Conservation (phyloP, 2,888 invertebrate genomes). For the Steromphala cineraria region DNA sequence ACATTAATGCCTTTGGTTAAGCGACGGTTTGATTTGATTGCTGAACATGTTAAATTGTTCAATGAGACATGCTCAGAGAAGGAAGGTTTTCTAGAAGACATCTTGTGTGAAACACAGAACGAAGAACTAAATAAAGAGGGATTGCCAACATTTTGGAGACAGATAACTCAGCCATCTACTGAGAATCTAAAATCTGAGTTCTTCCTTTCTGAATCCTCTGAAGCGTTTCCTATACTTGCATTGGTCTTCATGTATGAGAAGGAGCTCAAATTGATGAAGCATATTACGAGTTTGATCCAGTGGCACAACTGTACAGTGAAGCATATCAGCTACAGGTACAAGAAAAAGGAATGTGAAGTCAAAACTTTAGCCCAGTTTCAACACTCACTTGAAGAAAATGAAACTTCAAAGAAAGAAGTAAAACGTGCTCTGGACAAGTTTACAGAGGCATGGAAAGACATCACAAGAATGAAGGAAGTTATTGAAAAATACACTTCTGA, state of each 20-base stretch:
- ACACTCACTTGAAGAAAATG: not conserved
- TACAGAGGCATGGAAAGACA: not conserved
- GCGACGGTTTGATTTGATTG: not conserved
- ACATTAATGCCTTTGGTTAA: not conserved
- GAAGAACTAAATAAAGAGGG: not conserved
- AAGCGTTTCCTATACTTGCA: not conserved
- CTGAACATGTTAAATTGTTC: not conserved
- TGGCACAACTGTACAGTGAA: not conserved
- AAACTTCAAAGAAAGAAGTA: not conserved
- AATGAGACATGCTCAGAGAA: not conserved
- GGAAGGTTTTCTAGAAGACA: not conserved
- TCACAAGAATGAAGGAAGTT: not conserved
- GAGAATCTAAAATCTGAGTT: not conserved
- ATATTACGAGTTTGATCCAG: not conserved
- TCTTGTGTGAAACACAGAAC: not conserved
- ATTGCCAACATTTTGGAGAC: not conserved
- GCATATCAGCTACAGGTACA: not conserved
- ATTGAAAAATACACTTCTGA: not conserved
- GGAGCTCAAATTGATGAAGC: not conserved
- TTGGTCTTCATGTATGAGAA: not conserved
- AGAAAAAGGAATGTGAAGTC: not conserved
- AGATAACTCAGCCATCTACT: not conserved
- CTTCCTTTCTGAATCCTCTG: not conserved
- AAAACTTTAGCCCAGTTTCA: not conserved
- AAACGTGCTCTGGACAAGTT: not conserved